Base-by-base conservation (phyloP, 2,888 invertebrate species). In the Apotomis capreana region DNA sequence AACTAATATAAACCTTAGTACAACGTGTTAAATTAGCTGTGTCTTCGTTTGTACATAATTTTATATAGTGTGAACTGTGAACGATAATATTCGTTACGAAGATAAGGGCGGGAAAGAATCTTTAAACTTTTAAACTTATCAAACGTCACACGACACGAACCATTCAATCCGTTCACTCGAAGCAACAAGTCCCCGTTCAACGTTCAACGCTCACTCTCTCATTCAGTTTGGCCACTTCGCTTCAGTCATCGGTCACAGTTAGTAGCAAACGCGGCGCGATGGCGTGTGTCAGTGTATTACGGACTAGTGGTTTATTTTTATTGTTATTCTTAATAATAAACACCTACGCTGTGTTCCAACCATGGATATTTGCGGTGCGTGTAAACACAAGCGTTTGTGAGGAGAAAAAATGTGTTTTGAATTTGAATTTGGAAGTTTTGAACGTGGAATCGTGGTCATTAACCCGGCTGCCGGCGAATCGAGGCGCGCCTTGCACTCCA, bases 231-330 rank as follows among this genome's bases (percentile, higher is more conserved):
- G 9, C 49, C 49, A 49, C 49, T 10, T 40, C 40, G 6, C 40
- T 40, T 40, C 40, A 26, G 26, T 26, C 26, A 26, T 26, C 26
- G 26, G 26, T 26, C 26, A 26, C 26, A 26, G 74, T 76, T 74
- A 74, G 76, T 76, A 75, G 79, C 76, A 3, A n/a, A 15, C 67
- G 70, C 65, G 78, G 75, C 77, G 84, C 79, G 79, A 92, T 92
- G 92, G 91, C 89, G 80, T 72, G 74, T 73, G 86, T 83, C 84
- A 71, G 77, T 72, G 73, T 74, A 37, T 83, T 84, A 88, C 90
- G 92, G 92, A 92, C 92, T 92, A 92, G 86, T 84, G 84, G 87
- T 77, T 80, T 91, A 83, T 90, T 92, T 80, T 79, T 92, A 74
- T 84, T 92, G 76, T 87, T 92, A 87, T 91, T 92, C 83, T 87